Evolutionary conservation across 2,888 invertebrate genomes (phyloP), one percentile per base, ranked within the genome.

Genomic region (Nezara viridula): DNA sequence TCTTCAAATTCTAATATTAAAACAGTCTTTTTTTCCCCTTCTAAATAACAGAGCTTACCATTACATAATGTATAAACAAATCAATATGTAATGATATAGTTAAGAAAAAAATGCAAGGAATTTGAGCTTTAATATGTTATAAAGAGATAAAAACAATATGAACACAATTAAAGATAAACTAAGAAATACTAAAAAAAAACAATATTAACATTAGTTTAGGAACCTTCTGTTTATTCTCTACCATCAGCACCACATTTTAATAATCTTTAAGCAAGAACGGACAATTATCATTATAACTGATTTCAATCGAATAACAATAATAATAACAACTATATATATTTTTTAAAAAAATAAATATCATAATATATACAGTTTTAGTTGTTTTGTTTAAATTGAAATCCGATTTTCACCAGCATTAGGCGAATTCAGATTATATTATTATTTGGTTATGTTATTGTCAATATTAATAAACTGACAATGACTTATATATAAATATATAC

Each of bases 161-260:
- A 86, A 86, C 50, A 86, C 32, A 86, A 86, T 50, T 19, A 47
- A 27, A 49, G 21, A 50, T 49, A 49, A 52, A 32, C 16, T 55
- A 40, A n/a, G n/a, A 86, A 55, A 32, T 32, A 55, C 6, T 50
- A 86, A 9, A 60, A 55, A 27, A 86, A 60, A 32, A n/a, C n/a
- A 50, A 86, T 50, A 50, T 52, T 52, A 86, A 60, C 14, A 47
- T 40, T 27, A 88, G 6, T 44, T 47, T 88, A 88, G 88, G 88
- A 66, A 47, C 27, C 27, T 73, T 88, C 88, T 88, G 88, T 88
- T 73, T 21, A 27, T 88, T 88, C 88, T 88, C 49, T 88, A 88
- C 73, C 88, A 88, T 88, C 66, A 88, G 88, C 88, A 73, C 88
- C 88, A 88, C 47, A 66, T 73, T 44, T 9, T 44, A 49, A 60